Percentiles rank a stretch among this genome's conserved stretches.
These are phyloP conservation scores for Syrista parreyssii DNA, from an alignment of 2,888 invertebrate species.

Conservation along the genomic window DNA sequence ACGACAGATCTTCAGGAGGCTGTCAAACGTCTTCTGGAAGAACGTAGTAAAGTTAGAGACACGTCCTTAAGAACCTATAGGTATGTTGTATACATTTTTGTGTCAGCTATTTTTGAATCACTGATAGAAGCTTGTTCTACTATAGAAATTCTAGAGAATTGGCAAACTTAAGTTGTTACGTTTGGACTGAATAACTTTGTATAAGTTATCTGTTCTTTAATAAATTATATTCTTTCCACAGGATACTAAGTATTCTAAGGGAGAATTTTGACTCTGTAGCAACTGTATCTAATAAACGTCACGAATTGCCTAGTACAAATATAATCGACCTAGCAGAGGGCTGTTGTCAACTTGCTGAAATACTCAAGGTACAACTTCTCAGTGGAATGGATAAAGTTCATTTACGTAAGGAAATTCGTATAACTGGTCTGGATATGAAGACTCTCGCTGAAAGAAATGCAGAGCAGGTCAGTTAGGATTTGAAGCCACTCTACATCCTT, in stretches of 20 bases:
- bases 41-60: conserved; percentile 74
- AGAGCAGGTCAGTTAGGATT: conserved; percentile 68
- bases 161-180: background rate
- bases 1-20: conserved; percentile 77
- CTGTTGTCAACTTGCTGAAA: conserved; percentile 74
- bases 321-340: conserved; percentile 74
- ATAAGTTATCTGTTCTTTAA: too few species aligned
- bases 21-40: conserved; percentile 77
- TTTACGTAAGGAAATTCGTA: conserved; percentile 51
- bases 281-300: conserved; percentile 64
- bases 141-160: background rate
- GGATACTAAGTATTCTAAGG: conserved; percentile 66
- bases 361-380: conserved; percentile 68
- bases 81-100: conserved; percentile 57
- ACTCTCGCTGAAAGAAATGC: conserved; percentile 73
- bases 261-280: conserved; percentile 70
- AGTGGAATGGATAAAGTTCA: conserved; percentile 57
- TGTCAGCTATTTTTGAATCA: too few species aligned
- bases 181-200: background rate
- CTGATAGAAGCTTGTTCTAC: background rate
- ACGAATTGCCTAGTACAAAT: conserved; percentile 69
- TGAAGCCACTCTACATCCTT: background rate
- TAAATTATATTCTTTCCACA: conserved; percentile 31
- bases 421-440: conserved; percentile 61
- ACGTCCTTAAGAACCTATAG: conserved; percentile 74